phyloP scores from a whole-genome alignment of 2,888 invertebrate species.

The Oxyscelio sp. region DNA sequence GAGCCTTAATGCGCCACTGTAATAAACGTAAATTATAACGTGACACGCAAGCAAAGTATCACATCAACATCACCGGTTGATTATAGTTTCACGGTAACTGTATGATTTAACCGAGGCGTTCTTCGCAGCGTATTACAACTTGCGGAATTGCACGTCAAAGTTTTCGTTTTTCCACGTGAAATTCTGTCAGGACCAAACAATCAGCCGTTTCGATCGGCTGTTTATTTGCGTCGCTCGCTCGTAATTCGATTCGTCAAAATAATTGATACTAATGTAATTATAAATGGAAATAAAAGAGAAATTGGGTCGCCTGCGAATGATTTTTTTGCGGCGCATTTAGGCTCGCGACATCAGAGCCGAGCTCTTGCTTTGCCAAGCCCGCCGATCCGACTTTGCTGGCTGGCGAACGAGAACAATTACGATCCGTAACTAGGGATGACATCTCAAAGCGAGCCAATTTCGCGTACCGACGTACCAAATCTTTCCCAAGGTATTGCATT shows the following conservation, averaged over 20 bases:
- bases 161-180: background rate
- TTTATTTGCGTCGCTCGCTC: background rate
- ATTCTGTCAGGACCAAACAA: slow-evolving; percentile 33
- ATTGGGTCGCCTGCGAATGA: slow-evolving; percentile 57
- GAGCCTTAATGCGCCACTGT: too few species aligned
- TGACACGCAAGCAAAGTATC: too few species aligned
- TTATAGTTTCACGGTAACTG: too few species aligned
- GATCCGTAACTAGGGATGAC: slow-evolving; percentile 70
- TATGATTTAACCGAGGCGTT: too few species aligned
- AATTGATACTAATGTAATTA: slow-evolving; percentile 65
- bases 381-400: slow-evolving; percentile 54
- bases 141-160: too few species aligned
- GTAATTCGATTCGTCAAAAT: slow-evolving; percentile 42
- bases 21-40: too few species aligned
- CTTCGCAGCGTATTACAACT: too few species aligned
- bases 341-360: slow-evolving; percentile 31
- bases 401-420: slow-evolving; percentile 69
- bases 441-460: slow-evolving; percentile 78
- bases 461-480: slow-evolving; percentile 71
- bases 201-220: slow-evolving; percentile 1
- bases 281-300: slow-evolving; percentile 67
- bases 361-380: slow-evolving; percentile 27
- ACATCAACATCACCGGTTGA: too few species aligned
- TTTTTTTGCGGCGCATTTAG: slow-evolving; percentile 59
- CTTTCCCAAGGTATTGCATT: slow-evolving; percentile 71